A percentile compares a stretch with the other conserved stretches of the same genome.
These are phyloP conservation scores for Horisme vitalbata DNA, from an alignment of 2,888 invertebrate genomes.

Conservation along the genomic window DNA sequence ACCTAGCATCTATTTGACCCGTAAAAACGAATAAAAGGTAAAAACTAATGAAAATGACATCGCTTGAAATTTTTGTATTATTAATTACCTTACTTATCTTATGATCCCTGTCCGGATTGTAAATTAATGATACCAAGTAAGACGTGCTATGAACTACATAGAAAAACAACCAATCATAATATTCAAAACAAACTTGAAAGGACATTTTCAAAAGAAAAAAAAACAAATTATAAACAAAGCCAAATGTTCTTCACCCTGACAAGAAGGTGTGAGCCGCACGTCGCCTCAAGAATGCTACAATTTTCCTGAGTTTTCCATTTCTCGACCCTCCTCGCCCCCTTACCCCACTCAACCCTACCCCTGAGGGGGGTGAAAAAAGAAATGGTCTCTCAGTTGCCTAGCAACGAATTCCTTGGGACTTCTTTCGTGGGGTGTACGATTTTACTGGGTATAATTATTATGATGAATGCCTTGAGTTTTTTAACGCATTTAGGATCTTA, in stretches of 20 bases:
- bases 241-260: conserved; percentile 54
- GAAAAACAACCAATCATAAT: no score
- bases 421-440: conserved; percentile 28
- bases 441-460: conserved; percentile 6
- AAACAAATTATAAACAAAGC: conserved; percentile 13
- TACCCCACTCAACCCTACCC: conserved; percentile 28
- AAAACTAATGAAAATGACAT: no score
- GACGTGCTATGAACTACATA: no score
- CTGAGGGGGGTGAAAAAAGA: conserved; percentile 59
- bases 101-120: no score
- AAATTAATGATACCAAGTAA: no score
- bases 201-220: not conserved
- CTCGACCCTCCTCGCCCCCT: conserved; percentile 60
- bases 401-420: conserved; percentile 56
- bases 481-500: no score
- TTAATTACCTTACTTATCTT: no score
- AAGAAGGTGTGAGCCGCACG: conserved; percentile 81
- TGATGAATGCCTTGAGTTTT: conserved; percentile 14
- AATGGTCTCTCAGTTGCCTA: conserved; percentile 71
- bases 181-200: no score
- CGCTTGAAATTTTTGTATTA: no score
- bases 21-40: no score
- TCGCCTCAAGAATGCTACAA: conserved; percentile 84
- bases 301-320: conserved; percentile 83
- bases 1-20: not conserved